phyloP scores from a whole-genome alignment of 2,888 invertebrate species.

The Rhorus exstirpatorius region DNA sequence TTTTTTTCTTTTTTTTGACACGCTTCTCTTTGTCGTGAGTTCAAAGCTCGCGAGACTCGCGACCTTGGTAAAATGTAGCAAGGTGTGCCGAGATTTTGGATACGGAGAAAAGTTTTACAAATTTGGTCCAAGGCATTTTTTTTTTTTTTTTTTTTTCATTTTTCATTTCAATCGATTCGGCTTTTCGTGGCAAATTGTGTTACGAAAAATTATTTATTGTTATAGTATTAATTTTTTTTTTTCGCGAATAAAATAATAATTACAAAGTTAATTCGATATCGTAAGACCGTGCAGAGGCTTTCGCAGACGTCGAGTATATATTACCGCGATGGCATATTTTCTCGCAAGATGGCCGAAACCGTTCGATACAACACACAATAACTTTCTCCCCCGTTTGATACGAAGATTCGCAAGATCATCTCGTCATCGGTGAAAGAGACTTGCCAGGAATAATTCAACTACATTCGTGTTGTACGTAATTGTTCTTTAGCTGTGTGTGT shows the following conservation, averaged over 20 bases:
- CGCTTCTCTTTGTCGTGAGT: conserved; percentile 19
- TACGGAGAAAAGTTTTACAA: conserved; percentile 1
- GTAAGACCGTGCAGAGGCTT: not conserved
- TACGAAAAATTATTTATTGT: not conserved
- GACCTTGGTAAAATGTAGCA: conserved; percentile 32
- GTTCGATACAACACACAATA: conserved; percentile 48
- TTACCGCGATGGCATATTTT: not conserved
- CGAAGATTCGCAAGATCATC: conserved; percentile 52
- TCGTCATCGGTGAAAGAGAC: conserved; percentile 56
- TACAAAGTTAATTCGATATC: too few relatives aligned
- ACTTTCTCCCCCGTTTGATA: conserved; percentile 52
- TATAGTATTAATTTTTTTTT: not conserved
- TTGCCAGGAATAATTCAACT: conserved; percentile 28
- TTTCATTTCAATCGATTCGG: too few relatives aligned
- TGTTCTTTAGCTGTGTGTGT: conserved; percentile 5
- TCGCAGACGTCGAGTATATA: not conserved
- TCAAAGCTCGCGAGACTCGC: conserved; percentile 34
- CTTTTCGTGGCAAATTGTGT: too few relatives aligned
- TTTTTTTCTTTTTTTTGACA: not conserved
- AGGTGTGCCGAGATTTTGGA: not conserved
- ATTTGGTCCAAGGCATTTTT: not conserved
- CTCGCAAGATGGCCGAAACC: conserved; percentile 17
- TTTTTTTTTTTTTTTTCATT: not conserved
- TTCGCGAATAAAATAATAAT: not conserved
- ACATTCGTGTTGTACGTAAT: conserved; percentile 13